A percentile compares a stretch with the other conserved stretches of the same genome.
Conservation (phyloP, 2,888 invertebrate genomes). For the Rhagonycha lutea region DNA sequence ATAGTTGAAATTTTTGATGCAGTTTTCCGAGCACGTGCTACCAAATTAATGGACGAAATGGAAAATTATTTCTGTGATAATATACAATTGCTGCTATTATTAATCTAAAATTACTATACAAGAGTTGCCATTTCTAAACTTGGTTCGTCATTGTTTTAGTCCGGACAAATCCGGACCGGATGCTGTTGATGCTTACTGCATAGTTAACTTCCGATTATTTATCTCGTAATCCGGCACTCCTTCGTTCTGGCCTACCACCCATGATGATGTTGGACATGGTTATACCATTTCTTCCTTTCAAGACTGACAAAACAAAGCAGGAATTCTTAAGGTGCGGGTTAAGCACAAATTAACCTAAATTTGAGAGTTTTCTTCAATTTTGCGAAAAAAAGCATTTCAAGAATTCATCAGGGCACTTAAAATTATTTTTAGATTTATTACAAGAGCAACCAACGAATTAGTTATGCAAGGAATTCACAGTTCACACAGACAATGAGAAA, state of each 20-base stretch:
- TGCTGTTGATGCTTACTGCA: slow-evolving; percentile 36
- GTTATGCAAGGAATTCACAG: background rate
- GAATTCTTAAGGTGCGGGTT: background rate
- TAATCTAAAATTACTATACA: background rate
- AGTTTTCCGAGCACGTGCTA: background rate
- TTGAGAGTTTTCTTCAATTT: background rate
- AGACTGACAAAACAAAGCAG: background rate
- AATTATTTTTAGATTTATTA: background rate
- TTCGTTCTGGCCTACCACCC: background rate
- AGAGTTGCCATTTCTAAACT: background rate
- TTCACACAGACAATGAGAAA: background rate
- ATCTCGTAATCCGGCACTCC: slow-evolving; percentile 40
- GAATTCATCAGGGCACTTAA: background rate
- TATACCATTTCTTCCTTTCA: background rate
- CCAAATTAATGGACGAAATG: background rate
- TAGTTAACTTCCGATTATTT: slow-evolving; percentile 45
- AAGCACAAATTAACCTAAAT: background rate
- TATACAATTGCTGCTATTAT: background rate
- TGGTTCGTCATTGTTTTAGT: slow-evolving; percentile 3
- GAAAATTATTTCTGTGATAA: background rate
- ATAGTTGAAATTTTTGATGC: background rate
- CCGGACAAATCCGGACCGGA: slow-evolving; percentile 33
- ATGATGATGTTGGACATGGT: background rate
- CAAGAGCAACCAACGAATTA: background rate
- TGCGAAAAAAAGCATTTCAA: background rate